phyloP scores from a whole-genome alignment of 2,113 vertebrate species.

The Struthio camelus region DNA sequence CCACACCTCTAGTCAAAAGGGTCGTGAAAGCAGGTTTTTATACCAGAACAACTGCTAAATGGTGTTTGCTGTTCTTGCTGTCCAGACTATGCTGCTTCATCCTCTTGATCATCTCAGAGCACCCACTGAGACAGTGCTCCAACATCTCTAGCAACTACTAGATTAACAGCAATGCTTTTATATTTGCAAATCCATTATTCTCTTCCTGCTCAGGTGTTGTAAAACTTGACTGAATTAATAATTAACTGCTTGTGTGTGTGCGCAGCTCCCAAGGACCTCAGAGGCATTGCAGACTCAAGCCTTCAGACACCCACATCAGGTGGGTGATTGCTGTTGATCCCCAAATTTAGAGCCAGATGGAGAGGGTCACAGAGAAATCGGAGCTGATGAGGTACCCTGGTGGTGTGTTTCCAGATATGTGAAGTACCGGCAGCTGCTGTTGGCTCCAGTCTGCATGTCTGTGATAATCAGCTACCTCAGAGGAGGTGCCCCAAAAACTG shows the following conservation, averaged over 20 bases:
- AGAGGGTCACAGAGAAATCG: not conserved
- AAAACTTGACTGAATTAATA: not conserved
- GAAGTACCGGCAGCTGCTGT: not conserved
- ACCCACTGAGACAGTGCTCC: not conserved
- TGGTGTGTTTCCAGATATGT: not conserved
- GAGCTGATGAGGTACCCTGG: not conserved
- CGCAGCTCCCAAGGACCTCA: not conserved
- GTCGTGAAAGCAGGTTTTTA: not conserved
- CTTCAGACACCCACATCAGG: fast-evolving
- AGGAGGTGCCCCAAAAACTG: not conserved
- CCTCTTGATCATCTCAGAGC: not conserved
- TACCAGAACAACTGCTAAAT: not conserved
- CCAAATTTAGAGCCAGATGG: not conserved
- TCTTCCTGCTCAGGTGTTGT: not conserved
- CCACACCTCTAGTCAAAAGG: not conserved
- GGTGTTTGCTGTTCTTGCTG: not conserved
- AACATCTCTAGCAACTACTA: not conserved
- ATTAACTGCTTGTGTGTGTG: not conserved
- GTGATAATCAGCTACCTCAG: not conserved
- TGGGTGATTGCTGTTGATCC: not conserved
- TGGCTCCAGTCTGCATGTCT: not conserved
- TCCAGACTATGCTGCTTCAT: not conserved
- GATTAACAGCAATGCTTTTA: not conserved
- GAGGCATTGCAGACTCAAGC: not conserved
- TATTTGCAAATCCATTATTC: not conserved